A percentile compares a stretch with the other conserved stretches of the same genome.
Conservation (phyloP, 2,113 vertebrate genomes). For the Clarias batrachus region DNA sequence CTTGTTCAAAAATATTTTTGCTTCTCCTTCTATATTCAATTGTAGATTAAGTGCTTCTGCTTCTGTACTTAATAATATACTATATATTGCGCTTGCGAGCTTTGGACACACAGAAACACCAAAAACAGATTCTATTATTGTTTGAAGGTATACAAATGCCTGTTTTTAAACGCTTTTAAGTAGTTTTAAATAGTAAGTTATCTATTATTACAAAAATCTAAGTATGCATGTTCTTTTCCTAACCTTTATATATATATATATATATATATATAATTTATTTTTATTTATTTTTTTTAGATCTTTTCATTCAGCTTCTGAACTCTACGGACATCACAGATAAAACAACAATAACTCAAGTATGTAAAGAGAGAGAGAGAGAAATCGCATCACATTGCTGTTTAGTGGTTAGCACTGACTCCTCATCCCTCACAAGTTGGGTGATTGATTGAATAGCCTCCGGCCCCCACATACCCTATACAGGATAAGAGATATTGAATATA, state of each 20-base stretch:
- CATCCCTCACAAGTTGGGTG: too few relatives aligned
- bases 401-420: too few relatives aligned
- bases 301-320: constrained; percentile 53
- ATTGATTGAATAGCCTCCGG: too few relatives aligned
- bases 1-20: not conserved
- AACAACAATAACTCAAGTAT: constrained; percentile 60
- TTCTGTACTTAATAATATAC: not conserved
- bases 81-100: not conserved
- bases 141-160: not conserved
- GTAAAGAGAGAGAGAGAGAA: constrained; percentile 13
- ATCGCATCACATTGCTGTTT: too few relatives aligned
- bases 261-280: too few relatives aligned
- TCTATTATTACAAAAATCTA: too few relatives aligned
- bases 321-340: fast-evolving
- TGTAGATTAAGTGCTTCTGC: not conserved
- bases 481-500: too few relatives aligned
- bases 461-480: too few relatives aligned
- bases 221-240: not conserved
- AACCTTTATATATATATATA: too few relatives aligned
- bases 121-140: not conserved
- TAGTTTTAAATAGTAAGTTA: too few relatives aligned
- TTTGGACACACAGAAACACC: not conserved
- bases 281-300: constrained; percentile 55
- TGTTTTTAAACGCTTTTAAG: not conserved
- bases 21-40: not conserved